Percentiles rank a stretch among this genome's conserved stretches.
phyloP scores from a whole-genome alignment of 2,113 vertebrate genomes.

The Gopherus flavomarginatus region DNA sequence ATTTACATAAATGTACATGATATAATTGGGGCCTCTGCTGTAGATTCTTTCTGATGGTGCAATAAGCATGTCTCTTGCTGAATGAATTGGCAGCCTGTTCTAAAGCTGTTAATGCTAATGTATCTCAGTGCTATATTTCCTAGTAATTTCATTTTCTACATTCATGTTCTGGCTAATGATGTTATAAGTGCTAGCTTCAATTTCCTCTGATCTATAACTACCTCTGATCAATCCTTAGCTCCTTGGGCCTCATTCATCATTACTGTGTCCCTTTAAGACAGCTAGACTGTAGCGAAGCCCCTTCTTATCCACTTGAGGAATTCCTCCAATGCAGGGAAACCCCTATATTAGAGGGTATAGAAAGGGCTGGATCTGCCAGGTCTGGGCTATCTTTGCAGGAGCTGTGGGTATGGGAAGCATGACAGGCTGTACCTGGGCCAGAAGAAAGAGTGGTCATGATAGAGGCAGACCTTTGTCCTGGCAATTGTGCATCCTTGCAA shows the following conservation, averaged over 20 bases:
- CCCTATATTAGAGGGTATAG: fast-evolving
- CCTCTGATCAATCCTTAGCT: neutral
- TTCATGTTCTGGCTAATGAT: neutral
- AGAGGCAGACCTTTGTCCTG: neutral
- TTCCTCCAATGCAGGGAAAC: neutral
- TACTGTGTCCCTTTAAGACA: neutral
- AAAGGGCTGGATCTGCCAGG: neutral
- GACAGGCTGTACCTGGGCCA: neutral
- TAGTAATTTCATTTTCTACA: neutral
- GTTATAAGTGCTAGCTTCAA: neutral
- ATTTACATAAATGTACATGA: fast-evolving
- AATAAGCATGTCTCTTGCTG: fast-evolving
- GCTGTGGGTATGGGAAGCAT: neutral
- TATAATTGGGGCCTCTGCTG: neutral
- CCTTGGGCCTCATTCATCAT: neutral
- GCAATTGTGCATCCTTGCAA: neutral
- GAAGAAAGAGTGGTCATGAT: neutral
- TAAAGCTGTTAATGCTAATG: neutral
- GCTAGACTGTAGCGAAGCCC: neutral
- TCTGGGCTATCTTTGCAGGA: neutral
- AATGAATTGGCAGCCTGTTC: neutral
- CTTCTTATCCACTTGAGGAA: neutral
- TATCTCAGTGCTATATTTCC: neutral
- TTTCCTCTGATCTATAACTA: neutral
- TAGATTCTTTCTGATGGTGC: neutral